phyloP scores from a whole-genome alignment of 2,113 vertebrate genomes.

The Pelobates fuscus region DNA sequence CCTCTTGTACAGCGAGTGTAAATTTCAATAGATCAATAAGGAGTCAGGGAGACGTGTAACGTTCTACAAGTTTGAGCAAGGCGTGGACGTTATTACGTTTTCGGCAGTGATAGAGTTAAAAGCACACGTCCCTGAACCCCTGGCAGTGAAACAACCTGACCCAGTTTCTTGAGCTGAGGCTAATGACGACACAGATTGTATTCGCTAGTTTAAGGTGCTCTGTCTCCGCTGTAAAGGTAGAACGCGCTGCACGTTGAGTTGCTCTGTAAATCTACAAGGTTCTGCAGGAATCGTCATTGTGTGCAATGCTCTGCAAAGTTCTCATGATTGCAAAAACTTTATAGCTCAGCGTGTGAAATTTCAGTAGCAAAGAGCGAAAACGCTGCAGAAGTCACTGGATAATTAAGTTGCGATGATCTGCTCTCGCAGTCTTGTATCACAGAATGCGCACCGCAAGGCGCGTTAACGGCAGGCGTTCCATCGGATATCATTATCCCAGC shows the following conservation, averaged over 20 bases:
- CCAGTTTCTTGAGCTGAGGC: not conserved
- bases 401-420: not conserved
- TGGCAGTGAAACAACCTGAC: not conserved
- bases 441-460: not conserved
- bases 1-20: no score
- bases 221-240: not conserved
- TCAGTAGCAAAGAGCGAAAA: not conserved
- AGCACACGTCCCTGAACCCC: no score
- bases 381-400: not conserved
- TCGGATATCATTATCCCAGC: conserved; percentile 71
- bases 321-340: not conserved
- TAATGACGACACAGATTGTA: not conserved
- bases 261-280: not conserved
- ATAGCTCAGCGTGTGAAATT: not conserved
- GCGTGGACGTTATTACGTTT: not conserved
- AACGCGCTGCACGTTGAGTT: not conserved
- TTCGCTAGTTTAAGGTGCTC: not conserved
- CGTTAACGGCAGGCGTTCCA: not conserved
- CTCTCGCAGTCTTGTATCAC: conserved; percentile 9
- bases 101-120: not conserved
- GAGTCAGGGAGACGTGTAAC: no score
- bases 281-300: not conserved
- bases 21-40: no score
- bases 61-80: not conserved
- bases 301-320: conserved; percentile 1